A percentile compares a stretch with the other conserved stretches of the same genome.
Evolutionary conservation across 30 jellyfish, hydroid and myxozoan species (phyloP).

Genomic region (Pelagia noctiluca): DNA sequence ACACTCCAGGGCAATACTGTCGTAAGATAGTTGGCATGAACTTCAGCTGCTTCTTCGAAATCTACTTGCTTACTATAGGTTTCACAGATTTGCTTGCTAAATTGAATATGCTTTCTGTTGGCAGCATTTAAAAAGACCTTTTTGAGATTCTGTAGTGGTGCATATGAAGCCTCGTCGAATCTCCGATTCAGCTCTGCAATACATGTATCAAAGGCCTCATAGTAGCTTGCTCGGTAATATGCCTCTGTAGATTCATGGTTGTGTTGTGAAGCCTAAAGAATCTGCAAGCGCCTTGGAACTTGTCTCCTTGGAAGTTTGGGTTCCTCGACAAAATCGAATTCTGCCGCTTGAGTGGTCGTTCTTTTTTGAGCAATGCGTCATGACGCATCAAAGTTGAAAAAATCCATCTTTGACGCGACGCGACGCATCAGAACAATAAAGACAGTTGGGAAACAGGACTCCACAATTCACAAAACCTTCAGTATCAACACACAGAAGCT

Average conservation of each 20-base stretch:
- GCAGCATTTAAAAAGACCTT: too few species aligned
- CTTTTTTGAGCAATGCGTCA: too few species aligned
- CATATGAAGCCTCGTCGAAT: conserved; percentile 43
- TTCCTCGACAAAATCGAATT: too few species aligned
- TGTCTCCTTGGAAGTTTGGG: too few species aligned
- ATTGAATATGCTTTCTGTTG: conserved; percentile 5
- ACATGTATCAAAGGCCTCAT: conserved; percentile 42
- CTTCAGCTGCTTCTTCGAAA: neutral
- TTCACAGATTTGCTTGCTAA: neutral
- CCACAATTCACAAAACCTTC: too few species aligned
- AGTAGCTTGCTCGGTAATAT: conserved; percentile 9
- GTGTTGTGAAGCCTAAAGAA: conserved; percentile 16
- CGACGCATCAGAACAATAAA: too few species aligned
- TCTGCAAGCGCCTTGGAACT: conserved; percentile 31
- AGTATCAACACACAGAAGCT: too few species aligned
- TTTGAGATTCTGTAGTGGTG: conserved; percentile 38
- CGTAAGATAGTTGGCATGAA: neutral
- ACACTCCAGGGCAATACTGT: conserved; percentile 4
- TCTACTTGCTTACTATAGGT: too few species aligned
- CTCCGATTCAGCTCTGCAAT: conserved; percentile 17
- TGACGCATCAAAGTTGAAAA: too few species aligned
- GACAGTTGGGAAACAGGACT: too few species aligned
- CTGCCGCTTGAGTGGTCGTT: too few species aligned
- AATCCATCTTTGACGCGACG: too few species aligned
- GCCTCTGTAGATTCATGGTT: conserved; percentile 11